phyloP scores from a whole-genome alignment of 1,140 invertebrate species.

The roundworm (Caenorhabditis elegans) region DNA sequence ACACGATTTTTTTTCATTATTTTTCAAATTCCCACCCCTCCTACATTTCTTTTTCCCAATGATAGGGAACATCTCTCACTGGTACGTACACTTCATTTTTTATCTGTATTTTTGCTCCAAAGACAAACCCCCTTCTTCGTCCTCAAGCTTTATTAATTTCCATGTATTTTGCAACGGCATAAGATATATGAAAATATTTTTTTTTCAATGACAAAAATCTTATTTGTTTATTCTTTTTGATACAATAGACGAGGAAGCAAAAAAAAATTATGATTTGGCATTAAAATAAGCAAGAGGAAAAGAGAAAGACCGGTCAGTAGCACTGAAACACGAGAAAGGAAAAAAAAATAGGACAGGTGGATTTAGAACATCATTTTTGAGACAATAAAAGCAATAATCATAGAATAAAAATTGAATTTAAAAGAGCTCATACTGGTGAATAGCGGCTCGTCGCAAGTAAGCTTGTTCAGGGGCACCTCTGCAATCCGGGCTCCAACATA shows the following conservation, averaged over 20 bases:
- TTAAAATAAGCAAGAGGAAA: slow-evolving; percentile 6
- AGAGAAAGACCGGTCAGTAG: slow-evolving; percentile 24
- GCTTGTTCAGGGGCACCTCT: slow-evolving; percentile 54
- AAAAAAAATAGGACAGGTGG: neutral
- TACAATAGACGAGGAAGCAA: too few species aligned
- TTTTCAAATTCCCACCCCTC: neutral
- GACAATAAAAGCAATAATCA: neutral
- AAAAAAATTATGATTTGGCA: neutral
- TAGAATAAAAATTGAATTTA: neutral
- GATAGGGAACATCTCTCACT: neutral
- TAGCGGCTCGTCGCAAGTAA: slow-evolving; percentile 50
- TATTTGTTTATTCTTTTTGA: too few species aligned
- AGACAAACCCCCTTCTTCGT: neutral
- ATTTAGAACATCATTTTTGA: neutral
- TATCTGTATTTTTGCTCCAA: slow-evolving; percentile 15
- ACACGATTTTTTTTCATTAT: too few species aligned
- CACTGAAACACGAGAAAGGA: slow-evolving; percentile 17
- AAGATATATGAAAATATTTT: slow-evolving; percentile 31
- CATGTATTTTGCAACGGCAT: slow-evolving; percentile 9
- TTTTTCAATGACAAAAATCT: too few species aligned
- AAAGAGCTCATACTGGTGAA: neutral
- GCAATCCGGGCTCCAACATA: slow-evolving; percentile 56
- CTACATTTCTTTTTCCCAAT: neutral
- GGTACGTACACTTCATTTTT: neutral
- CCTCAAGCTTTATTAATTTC: neutral